Percentiles rank a stretch among this genome's conserved stretches.
These are phyloP conservation scores for Scolopax mira DNA, from an alignment of 2,113 vertebrate species.

Conservation along the genomic window DNA sequence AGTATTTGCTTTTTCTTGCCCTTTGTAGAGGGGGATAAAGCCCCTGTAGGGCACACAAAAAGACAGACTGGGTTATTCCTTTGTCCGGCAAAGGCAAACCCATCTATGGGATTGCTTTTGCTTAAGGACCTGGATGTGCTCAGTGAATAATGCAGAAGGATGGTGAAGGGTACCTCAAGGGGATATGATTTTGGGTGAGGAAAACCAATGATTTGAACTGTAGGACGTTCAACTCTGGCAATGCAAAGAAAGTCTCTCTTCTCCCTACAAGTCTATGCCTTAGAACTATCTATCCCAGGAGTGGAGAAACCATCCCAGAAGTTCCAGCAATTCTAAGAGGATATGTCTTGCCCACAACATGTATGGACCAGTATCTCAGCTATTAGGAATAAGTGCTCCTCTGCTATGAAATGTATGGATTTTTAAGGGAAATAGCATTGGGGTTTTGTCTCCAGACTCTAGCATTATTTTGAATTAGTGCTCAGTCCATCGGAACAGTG, in stretches of 20 bases:
- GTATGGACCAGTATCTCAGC: neutral
- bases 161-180: neutral
- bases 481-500: neutral
- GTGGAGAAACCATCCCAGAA: neutral
- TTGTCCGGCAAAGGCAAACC: neutral
- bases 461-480: neutral
- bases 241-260: neutral
- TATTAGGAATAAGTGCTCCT: neutral
- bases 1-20: neutral
- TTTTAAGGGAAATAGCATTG: neutral
- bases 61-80: neutral
- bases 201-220: neutral
- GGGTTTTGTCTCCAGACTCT: neutral
- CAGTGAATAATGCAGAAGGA: neutral
- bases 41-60: neutral
- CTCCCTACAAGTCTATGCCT: neutral
- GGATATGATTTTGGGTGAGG: neutral
- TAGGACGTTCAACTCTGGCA: neutral
- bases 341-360: neutral
- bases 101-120: neutral
- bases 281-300: neutral
- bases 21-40: neutral
- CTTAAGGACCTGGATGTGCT: neutral
- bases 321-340: neutral
- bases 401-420: neutral